These are phyloP conservation scores for Sakesphorus luctuosus DNA, from an alignment of 2,113 vertebrate genomes.

Conservation along the genomic window DNA sequence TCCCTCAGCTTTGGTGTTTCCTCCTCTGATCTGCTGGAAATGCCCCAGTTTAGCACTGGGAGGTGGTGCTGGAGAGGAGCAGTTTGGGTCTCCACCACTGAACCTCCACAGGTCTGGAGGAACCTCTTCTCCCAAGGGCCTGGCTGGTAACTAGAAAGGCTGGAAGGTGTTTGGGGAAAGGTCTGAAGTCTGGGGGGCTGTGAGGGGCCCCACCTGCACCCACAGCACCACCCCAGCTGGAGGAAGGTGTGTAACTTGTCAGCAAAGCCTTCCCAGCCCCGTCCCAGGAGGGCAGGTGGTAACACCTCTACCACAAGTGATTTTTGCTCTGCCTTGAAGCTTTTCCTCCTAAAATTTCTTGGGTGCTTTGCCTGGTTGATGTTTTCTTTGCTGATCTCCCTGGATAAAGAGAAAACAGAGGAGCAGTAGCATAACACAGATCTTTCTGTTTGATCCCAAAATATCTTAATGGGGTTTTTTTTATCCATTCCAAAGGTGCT, in stretches of 20 bases:
- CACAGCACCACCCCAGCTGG: neutral
- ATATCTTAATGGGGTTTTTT: neutral
- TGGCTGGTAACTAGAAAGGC: neutral
- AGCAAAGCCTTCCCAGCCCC: neutral
- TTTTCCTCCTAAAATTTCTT: neutral
- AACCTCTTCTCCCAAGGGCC: accelerated
- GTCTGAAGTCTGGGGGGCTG: neutral
- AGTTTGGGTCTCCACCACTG: neutral
- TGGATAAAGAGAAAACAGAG: neutral
- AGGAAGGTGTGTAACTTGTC: neutral
- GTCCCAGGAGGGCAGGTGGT: accelerated
- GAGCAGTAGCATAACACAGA: neutral
- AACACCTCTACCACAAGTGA: neutral
- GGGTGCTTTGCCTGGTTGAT: neutral
- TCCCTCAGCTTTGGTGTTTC: neutral
- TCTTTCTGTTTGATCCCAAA: neutral
- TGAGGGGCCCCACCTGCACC: neutral
- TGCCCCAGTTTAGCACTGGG: accelerated
- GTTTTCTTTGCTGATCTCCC: neutral
- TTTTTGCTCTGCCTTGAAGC: neutral
- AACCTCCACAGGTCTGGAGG: neutral
- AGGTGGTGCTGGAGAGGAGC: neutral
- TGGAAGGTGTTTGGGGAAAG: neutral
- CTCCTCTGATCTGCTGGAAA: neutral
- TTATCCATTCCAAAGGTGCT: neutral